These are phyloP conservation scores for Laodelphax striatellus DNA, from an alignment of 1,140 invertebrate species.

Conservation along the genomic window DNA sequence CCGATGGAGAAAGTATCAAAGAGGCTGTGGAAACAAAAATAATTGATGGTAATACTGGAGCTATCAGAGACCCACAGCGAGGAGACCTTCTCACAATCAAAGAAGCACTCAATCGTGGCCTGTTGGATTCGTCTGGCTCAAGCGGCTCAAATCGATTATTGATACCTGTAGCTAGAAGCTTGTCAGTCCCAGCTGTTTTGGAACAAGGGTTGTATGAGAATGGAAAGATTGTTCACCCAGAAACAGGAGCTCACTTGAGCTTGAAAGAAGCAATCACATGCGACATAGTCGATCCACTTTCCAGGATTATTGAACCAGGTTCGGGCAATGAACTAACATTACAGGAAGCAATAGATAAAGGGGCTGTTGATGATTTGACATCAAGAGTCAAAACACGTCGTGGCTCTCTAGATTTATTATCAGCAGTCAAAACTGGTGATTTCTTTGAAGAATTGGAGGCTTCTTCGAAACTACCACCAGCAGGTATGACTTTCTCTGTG, in stretches of 20 bases:
- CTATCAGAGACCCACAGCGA: constrained; percentile 69
- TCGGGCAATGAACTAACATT: constrained; percentile 54
- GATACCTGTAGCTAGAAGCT: constrained; percentile 65
- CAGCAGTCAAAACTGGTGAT: constrained; percentile 48
- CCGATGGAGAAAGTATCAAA: constrained; percentile 47
- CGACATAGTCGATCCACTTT: constrained; percentile 72
- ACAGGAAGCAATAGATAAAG: constrained; percentile 63
- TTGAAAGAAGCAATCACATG: constrained; percentile 74
- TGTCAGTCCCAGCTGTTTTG: constrained; percentile 70
- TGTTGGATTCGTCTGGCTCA: constrained; percentile 60
- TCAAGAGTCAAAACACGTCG: constrained; percentile 53
- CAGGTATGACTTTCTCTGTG: constrained; percentile 66
- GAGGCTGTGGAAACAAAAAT: constrained; percentile 65
- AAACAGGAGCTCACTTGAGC: constrained; percentile 62
- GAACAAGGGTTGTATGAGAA: constrained; percentile 74
- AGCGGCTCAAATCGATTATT: constrained; percentile 53
- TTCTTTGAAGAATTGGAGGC: constrained; percentile 28
- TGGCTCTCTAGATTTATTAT: constrained; percentile 48
- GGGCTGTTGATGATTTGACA: constrained; percentile 59
- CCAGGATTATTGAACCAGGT: constrained; percentile 43
- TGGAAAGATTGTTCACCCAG: constrained; percentile 80
- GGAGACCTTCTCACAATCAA: constrained; percentile 67
- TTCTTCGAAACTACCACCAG: constrained; percentile 38
- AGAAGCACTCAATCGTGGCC: constrained; percentile 72
- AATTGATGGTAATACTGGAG: constrained; percentile 61